These are phyloP conservation scores for Zygaena filipendulae DNA, from an alignment of 2,888 invertebrate species.

Conservation along the genomic window DNA sequence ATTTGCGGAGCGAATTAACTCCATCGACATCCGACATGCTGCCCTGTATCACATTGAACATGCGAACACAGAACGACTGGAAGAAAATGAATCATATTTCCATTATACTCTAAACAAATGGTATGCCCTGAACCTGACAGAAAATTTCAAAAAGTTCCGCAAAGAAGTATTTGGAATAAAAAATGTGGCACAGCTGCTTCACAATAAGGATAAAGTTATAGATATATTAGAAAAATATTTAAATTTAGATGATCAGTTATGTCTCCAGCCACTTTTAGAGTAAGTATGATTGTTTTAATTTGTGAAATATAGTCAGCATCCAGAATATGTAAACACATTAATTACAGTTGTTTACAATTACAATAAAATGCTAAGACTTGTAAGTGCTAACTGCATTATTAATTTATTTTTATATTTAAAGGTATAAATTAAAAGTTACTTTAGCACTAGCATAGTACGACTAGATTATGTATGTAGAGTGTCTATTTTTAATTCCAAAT, in stretches of 20 bases:
- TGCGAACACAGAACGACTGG: slow-evolving; percentile 76
- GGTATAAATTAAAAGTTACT: no score
- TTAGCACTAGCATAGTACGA: no score
- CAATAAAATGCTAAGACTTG: no score
- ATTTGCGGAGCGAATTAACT: slow-evolving; percentile 87
- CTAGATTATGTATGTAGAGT: no score
- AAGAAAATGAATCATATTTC: slow-evolving; percentile 82
- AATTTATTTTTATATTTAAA: no score
- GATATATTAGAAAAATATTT: slow-evolving; percentile 79
- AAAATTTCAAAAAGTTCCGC: slow-evolving; percentile 81
- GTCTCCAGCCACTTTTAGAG: slow-evolving; percentile 86
- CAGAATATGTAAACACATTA: no score
- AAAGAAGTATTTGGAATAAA: slow-evolving; percentile 80
- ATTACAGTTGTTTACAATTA: no score
- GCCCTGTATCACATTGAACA: slow-evolving; percentile 87
- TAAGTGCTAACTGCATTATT: no score
- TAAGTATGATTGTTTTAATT: no score
- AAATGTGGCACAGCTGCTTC: slow-evolving; percentile 86
- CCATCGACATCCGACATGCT: slow-evolving; percentile 83
- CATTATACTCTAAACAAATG: slow-evolving; percentile 87
- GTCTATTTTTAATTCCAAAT: no score
- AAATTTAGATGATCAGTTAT: slow-evolving; percentile 75
- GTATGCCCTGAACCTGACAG: slow-evolving; percentile 87
- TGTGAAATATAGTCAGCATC: no score
- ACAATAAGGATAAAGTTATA: slow-evolving; percentile 81